A percentile compares a stretch with the other conserved stretches of the same genome.
These are phyloP conservation scores for Thalpophila matura DNA, from an alignment of 2,888 invertebrate species.

Conservation along the genomic window DNA sequence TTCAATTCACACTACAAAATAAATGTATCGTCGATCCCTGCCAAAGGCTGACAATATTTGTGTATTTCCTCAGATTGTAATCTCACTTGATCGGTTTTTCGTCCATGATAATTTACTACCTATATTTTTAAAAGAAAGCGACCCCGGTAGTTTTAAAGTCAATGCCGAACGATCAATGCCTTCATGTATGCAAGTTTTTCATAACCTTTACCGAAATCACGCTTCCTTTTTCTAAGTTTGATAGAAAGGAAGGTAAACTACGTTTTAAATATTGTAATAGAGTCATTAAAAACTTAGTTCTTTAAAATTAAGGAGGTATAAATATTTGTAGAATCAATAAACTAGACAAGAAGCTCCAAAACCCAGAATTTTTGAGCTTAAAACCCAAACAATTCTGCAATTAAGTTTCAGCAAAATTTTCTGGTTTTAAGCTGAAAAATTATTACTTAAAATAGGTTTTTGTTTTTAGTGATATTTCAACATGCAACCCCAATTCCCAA, in stretches of 20 bases:
- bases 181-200: slow-evolving; percentile 43
- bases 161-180: slow-evolving; percentile 65
- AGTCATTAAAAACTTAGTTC: slow-evolving; percentile 3
- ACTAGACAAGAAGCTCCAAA: no score
- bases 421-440: no score
- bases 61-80: slow-evolving; percentile 26
- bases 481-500: no score
- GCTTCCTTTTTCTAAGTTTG: slow-evolving; percentile 6
- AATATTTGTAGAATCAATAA: no score
- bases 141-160: slow-evolving; percentile 56
- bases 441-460: no score
- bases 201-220: slow-evolving; percentile 22
- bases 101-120: slow-evolving; percentile 41
- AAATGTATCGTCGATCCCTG: slow-evolving; percentile 17
- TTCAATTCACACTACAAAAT: slow-evolving; percentile 18
- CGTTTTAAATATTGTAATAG: neutral
- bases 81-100: slow-evolving; percentile 1
- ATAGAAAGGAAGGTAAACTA: no score
- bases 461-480: no score
- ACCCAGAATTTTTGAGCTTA: no score
- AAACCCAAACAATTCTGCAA: no score
- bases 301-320: neutral
- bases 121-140: slow-evolving; percentile 54
- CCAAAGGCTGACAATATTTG: slow-evolving; percentile 17
- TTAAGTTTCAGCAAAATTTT: no score